Evolutionary conservation across 2,888 invertebrate genomes (phyloP).

Genomic region (Orchesellides sinensis): DNA sequence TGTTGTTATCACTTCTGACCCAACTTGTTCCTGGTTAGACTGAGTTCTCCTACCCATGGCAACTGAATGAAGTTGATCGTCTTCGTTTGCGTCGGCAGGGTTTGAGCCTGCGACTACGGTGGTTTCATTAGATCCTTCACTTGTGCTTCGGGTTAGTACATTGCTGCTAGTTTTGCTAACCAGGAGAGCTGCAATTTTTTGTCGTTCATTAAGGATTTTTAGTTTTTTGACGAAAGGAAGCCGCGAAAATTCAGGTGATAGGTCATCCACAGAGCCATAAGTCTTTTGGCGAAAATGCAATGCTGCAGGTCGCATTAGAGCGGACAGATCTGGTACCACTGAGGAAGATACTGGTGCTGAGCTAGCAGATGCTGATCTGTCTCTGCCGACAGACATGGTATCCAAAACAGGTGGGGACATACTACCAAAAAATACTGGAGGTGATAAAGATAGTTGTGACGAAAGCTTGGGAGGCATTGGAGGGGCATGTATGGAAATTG

Average conservation of each 20-base stretch:
- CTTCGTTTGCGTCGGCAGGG: constrained; percentile 18
- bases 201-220: constrained; percentile 91
- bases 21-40: constrained; percentile 70
- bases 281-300: constrained; percentile 67
- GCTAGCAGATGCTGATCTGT: constrained; percentile 63
- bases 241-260: constrained; percentile 91
- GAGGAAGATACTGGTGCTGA: constrained; percentile 38
- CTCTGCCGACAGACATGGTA: constrained; percentile 28
- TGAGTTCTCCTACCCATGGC: constrained; percentile 72
- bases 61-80: constrained; percentile 67
- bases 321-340: not conserved
- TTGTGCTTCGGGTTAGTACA: constrained; percentile 87
- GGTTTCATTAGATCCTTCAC: constrained; percentile 82
- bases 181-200: constrained; percentile 87
- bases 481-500: constrained; percentile 44
- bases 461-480: constrained; percentile 54
- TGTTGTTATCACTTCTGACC: too few relatives aligned
- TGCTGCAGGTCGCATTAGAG: constrained; percentile 50
- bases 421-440: constrained; percentile 43
- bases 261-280: constrained; percentile 78
- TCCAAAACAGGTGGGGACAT: constrained; percentile 57
- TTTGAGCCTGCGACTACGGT: constrained; percentile 51
- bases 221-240: constrained; percentile 92
- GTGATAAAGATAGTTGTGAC: constrained; percentile 49
- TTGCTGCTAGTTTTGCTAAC: constrained; percentile 77